Conservation (phyloP, 2,113 vertebrate species). For the Tetrax tetrax region DNA sequence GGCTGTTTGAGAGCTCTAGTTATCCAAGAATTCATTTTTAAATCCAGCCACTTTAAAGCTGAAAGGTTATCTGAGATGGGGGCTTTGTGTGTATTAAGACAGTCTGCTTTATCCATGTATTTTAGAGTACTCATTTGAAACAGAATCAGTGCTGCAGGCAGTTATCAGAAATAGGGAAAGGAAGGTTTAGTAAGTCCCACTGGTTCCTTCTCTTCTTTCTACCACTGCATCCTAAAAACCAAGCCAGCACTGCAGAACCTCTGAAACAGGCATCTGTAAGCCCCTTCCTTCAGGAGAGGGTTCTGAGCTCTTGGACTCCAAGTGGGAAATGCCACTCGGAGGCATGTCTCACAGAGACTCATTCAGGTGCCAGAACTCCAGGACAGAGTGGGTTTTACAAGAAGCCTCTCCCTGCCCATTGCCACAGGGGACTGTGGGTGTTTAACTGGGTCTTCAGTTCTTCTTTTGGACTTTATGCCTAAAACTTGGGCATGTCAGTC, state of each 20-base stretch:
- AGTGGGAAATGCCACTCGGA: background rate
- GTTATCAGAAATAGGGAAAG: background rate
- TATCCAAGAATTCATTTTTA: background rate
- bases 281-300: background rate
- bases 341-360: background rate
- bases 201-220: background rate
- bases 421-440: background rate
- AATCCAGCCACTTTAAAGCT: background rate
- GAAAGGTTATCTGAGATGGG: background rate
- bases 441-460: background rate
- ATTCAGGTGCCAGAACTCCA: background rate
- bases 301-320: background rate
- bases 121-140: background rate
- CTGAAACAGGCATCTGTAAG: background rate
- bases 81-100: background rate
- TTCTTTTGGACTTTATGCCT: background rate
- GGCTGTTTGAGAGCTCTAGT: background rate
- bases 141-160: background rate
- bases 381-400: background rate
- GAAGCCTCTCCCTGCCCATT: background rate
- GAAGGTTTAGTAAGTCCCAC: background rate
- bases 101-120: background rate
- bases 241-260: background rate
- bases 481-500: background rate
- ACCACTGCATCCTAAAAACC: background rate